Evolutionary conservation across 2,797 vertebrate species (phyloP), one percentile per base, ranked within the genome.

Genomic region (Cynopterus sphinx): DNA sequence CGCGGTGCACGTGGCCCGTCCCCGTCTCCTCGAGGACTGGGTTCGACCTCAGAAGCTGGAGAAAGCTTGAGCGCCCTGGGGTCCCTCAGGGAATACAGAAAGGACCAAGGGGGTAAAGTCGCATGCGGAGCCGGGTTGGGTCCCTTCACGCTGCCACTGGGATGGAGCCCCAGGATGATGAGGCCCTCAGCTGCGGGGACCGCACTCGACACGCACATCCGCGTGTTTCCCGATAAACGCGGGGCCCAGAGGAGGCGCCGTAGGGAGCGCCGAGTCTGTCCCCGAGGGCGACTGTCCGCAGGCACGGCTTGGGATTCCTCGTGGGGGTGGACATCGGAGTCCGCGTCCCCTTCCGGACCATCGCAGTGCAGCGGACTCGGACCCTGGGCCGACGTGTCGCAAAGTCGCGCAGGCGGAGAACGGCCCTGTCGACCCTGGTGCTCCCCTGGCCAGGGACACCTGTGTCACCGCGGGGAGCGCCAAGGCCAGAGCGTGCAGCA

Each of bases 361-460:
- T 65, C 26, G 3, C 63, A 11, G 43, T 51, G 55, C 68, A 43
- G 61, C 41, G 39, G 31, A 87, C 41, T 22, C 59, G 63, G 77
- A 71, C 13, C 22, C 10, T 5, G 31, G 28, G 84, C 33, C 24
- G 46, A 57, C 9, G 13, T 55, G 36, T n/a, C 0, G 33, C 43
- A n/a, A 15, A 26, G n/a, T 6, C 3, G 24, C 0, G 2, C 7
- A 6, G 26, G 41, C 22, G 31, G 13, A 15, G 28, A 59, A 75
- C 1, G 1, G 33, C 12, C 39, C 24, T 1, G 0, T n/a, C n/a
- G n/a, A n/a, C n/a, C n/a, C n/a, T n/a, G n/a, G 1, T 9, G 59
- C 9, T 61, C 24, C 26, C 26, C 17, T 21, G 49, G 12, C 4
- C 13, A 6, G 10, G 31, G n/a, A 86, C 68, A 59, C 49, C 70